Conservation (phyloP, 1,140 invertebrate genomes). For the Tetramorium parvispinum region DNA sequence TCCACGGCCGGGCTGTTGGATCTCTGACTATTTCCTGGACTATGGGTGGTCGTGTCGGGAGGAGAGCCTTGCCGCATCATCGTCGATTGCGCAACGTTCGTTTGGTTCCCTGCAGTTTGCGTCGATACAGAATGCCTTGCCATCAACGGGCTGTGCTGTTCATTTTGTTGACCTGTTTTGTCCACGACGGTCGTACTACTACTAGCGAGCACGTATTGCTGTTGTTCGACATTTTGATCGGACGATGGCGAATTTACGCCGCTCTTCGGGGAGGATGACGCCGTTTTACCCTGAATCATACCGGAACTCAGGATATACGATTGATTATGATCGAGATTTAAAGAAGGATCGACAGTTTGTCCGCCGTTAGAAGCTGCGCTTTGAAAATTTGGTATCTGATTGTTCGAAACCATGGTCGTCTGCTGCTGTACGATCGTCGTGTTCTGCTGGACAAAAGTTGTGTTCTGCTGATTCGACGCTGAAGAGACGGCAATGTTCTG, state of each 20-base stretch:
- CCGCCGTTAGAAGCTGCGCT: constrained; percentile 72
- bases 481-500: constrained; percentile 87
- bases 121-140: constrained; percentile 90
- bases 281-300: constrained; percentile 81
- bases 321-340: constrained; percentile 86
- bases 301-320: constrained; percentile 82
- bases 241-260: constrained; percentile 79
- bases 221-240: constrained; percentile 84
- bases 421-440: constrained; percentile 90
- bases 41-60: constrained; percentile 93
- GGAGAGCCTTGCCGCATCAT: constrained; percentile 88
- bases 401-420: constrained; percentile 90
- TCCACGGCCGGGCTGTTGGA: constrained; percentile 85
- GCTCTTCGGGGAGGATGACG: constrained; percentile 80
- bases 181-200: constrained; percentile 81
- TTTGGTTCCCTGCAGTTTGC: constrained; percentile 89
- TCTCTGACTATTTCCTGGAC: constrained; percentile 87
- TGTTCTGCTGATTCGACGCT: constrained; percentile 89
- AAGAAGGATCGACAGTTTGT: constrained; percentile 82
- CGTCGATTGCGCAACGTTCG: constrained; percentile 86
- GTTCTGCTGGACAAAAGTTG: constrained; percentile 90
- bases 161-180: constrained; percentile 74
- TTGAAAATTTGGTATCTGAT: constrained; percentile 86
- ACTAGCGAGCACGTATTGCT: constrained; percentile 79
- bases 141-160: constrained; percentile 81